phyloP scores from a whole-genome alignment of 2,888 invertebrate genomes.

The Quadroppia sp. region DNA sequence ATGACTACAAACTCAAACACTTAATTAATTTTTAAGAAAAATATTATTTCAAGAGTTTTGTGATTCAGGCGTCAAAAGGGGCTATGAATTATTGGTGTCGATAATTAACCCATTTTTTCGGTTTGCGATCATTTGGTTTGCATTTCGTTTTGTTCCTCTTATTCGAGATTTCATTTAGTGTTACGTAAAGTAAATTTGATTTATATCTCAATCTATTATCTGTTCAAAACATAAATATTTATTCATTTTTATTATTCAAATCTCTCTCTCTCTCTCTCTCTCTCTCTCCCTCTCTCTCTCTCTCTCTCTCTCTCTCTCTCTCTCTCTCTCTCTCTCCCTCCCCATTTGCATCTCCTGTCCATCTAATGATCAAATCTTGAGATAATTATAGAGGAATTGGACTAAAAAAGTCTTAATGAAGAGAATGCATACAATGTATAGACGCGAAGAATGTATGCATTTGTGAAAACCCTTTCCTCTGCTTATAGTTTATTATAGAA shows the following conservation, averaged over 20 bases:
- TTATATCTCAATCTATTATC: background rate
- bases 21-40: too few relatives aligned
- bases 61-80: too few relatives aligned
- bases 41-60: background rate
- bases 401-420: conserved; percentile 1
- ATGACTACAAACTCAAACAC: too few relatives aligned
- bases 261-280: too few relatives aligned
- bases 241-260: background rate
- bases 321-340: background rate
- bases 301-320: too few relatives aligned
- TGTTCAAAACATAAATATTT: background rate
- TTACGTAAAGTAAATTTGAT: background rate
- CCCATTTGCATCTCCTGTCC: background rate
- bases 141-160: background rate
- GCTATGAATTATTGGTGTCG: background rate
- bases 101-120: conserved; percentile 24
- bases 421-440: too few relatives aligned
- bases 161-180: background rate
- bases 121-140: background rate
- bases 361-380: background rate
- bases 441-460: background rate
- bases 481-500: background rate
- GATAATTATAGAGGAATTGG: conserved; percentile 14
- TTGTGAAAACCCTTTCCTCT: background rate
- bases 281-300: too few relatives aligned